Evolutionary conservation across 2,888 invertebrate genomes (phyloP).

Genomic region (Nephrotoma appendiculata): DNA sequence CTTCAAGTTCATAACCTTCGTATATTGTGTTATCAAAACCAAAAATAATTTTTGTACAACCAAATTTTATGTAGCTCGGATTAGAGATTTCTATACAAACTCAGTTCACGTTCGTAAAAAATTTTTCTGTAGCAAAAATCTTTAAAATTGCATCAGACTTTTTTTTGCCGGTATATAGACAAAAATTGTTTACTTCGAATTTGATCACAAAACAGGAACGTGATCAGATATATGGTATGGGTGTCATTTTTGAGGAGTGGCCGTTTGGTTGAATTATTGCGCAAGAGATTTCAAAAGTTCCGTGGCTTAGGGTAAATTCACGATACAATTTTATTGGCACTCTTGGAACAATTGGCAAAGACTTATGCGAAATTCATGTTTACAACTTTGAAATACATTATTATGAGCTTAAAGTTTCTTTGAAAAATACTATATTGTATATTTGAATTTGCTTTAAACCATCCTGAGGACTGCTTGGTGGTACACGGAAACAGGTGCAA

Average conservation of each 20-base stretch:
- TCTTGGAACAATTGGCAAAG: too few relatives aligned
- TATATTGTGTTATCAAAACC: too few relatives aligned
- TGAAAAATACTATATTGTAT: too few relatives aligned
- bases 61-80: not conserved
- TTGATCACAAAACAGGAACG: not conserved
- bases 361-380: too few relatives aligned
- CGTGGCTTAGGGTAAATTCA: not conserved
- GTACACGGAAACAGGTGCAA: too few relatives aligned
- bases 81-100: not conserved
- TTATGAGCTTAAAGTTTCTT: too few relatives aligned
- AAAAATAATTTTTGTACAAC: too few relatives aligned
- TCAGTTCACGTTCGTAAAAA: not conserved
- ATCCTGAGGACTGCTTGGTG: too few relatives aligned
- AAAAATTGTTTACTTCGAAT: not conserved
- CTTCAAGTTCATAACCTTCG: not conserved
- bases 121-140: not conserved
- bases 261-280: not conserved
- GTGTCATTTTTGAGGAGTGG: not conserved
- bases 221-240: not conserved
- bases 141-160: not conserved
- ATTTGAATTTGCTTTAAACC: too few relatives aligned
- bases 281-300: not conserved
- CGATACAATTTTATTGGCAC: not conserved
- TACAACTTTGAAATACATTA: too few relatives aligned
- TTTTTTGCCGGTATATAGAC: not conserved